Evolutionary conservation across 2,113 vertebrate species (phyloP).

Genomic region (Hystrix cristata): DNA sequence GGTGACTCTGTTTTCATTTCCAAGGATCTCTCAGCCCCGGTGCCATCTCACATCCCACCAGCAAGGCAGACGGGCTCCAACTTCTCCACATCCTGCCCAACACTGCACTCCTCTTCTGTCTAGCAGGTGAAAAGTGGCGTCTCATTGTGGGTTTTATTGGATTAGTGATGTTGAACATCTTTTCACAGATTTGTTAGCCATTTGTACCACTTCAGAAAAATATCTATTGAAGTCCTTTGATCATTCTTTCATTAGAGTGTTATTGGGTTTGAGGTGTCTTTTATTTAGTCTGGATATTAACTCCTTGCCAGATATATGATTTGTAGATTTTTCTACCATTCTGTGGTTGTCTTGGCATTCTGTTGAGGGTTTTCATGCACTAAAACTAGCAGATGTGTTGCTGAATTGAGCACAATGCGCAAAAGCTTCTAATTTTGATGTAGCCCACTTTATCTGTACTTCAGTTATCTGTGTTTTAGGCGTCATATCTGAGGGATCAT

Average conservation of each 20-base stretch:
- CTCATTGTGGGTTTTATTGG: not conserved
- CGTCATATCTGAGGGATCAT: not conserved
- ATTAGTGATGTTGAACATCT: not conserved
- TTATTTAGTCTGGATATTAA: not conserved
- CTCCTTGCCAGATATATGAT: not conserved
- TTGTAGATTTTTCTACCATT: not conserved
- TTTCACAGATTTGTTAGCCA: not conserved
- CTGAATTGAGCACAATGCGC: not conserved
- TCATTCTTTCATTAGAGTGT: not conserved
- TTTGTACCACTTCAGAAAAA: not conserved
- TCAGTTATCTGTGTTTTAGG: not conserved
- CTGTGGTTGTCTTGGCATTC: not conserved
- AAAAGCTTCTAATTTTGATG: not conserved
- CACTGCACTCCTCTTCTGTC: not conserved
- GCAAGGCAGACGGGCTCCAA: not conserved
- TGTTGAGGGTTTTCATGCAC: not conserved
- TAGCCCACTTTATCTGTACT: too few relatives aligned
- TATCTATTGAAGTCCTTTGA: not conserved
- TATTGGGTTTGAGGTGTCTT: not conserved
- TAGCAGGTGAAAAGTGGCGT: not conserved
- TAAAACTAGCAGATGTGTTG: too few relatives aligned
- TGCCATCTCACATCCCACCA: not conserved
- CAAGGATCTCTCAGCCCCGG: not conserved
- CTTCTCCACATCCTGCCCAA: not conserved
- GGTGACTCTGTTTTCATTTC: not conserved